Evolutionary conservation across 2,113 vertebrate genomes (phyloP).

Genomic region (Nematolebias whitei): DNA sequence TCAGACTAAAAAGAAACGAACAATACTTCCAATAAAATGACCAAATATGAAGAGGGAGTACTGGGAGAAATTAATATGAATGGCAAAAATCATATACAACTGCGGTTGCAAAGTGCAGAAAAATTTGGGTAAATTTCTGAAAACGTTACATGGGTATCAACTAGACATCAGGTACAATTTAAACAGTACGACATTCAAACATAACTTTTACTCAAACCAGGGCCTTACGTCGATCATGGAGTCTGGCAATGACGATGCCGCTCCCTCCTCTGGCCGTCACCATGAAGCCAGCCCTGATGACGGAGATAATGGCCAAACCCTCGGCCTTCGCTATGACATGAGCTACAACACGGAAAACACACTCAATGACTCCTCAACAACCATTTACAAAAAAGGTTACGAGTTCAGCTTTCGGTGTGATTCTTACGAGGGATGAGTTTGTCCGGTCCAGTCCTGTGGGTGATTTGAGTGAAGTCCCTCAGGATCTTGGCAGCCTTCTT

Average conservation of each 20-base stretch:
- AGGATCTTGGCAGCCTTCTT: constrained; percentile 98
- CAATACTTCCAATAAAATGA: no score
- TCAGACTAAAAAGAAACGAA: no score
- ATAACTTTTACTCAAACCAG: no score
- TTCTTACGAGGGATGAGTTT: constrained; percentile 88
- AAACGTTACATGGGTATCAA: no score
- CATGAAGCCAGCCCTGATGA: constrained; percentile 95
- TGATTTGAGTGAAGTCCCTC: constrained; percentile 94
- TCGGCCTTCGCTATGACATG: constrained; percentile 94
- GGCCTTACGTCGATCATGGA: constrained; percentile 91
- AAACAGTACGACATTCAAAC: no score
- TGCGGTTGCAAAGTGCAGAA: no score
- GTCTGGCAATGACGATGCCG: constrained; percentile 90
- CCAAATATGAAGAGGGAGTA: no score
- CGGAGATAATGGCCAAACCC: constrained; percentile 92
- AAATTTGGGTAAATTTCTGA: no score
- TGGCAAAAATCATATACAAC: no score
- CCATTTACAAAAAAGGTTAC: background rate
- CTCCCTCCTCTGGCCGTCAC: constrained; percentile 95
- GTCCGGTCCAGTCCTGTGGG: constrained; percentile 89
- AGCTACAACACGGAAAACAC: constrained; percentile 71
- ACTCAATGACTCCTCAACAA: no score
- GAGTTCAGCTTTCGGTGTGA: background rate
- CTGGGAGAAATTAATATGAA: no score
- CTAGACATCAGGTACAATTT: no score